Conservation (phyloP, 2,113 vertebrate species). For the Theropithecus gelada region DNA sequence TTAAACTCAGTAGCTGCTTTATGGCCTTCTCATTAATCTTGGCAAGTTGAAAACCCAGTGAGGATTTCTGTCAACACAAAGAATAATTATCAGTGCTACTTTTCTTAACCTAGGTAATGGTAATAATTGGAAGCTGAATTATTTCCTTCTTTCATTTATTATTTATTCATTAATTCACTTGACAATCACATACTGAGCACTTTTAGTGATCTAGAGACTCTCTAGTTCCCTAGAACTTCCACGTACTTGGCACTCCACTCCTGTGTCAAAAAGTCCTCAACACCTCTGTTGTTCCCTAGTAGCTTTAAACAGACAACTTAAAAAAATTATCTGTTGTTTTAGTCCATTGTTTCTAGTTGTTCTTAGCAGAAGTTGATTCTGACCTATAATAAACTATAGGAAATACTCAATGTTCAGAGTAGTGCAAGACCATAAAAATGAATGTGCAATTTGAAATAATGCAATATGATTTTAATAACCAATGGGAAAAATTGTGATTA, state of each 20-base stretch:
- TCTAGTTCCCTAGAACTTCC: not conserved
- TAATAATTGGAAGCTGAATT: not conserved
- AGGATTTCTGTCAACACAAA: not conserved
- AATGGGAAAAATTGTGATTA: not conserved
- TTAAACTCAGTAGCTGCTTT: not conserved
- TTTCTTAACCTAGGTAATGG: not conserved
- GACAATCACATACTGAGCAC: not conserved
- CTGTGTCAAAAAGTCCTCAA: not conserved
- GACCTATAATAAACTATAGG: not conserved
- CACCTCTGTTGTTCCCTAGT: not conserved
- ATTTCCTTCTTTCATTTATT: not conserved
- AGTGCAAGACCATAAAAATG: not conserved
- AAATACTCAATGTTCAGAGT: not conserved
- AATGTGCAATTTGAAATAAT: not conserved
- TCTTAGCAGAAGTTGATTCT: not conserved
- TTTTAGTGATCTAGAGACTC: not conserved
- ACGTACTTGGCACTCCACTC: not conserved
- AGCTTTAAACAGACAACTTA: not conserved
- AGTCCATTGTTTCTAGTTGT: not conserved
- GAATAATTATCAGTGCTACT: not conserved
- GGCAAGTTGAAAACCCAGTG: constrained; percentile 11
- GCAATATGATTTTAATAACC: not conserved
- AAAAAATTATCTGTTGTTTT: not conserved
- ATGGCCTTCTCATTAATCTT: constrained; percentile 36
- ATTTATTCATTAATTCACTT: not conserved